Conservation (phyloP, 2,797 vertebrate species). For the Australoheros facetus region DNA sequence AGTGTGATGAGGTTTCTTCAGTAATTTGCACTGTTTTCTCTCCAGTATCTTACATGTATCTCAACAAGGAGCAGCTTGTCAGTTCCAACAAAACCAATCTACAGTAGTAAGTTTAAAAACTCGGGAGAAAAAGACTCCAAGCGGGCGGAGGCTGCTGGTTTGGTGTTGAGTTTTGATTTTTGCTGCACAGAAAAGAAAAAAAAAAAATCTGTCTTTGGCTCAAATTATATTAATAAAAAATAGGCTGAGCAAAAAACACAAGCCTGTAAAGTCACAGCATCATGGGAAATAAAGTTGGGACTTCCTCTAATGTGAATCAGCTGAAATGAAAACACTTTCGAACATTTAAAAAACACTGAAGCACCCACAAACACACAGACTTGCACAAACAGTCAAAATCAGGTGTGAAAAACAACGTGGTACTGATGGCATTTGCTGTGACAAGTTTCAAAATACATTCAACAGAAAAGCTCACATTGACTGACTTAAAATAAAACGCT, state of each 20-base stretch:
- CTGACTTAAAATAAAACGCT: slow-evolving; percentile 49
- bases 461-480: slow-evolving; percentile 70
- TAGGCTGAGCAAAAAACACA: slow-evolving; percentile 30
- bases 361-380: slow-evolving; percentile 1
- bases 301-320: slow-evolving; percentile 25
- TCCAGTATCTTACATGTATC: slow-evolving; percentile 63
- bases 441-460: slow-evolving; percentile 72
- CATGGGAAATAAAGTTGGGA: slow-evolving; percentile 39
- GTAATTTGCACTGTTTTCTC: slow-evolving; percentile 69
- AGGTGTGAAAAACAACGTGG: slow-evolving; percentile 46
- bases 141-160: slow-evolving; percentile 59
- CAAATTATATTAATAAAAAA: slow-evolving; percentile 54
- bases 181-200: slow-evolving; percentile 33
- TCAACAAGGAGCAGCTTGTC: slow-evolving; percentile 70
- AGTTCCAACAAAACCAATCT: slow-evolving; percentile 51
- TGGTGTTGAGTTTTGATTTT: slow-evolving; percentile 49
- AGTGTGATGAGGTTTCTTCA: slow-evolving; percentile 36
- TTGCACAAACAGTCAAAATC: slow-evolving; percentile 48
- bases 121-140: slow-evolving; percentile 14
- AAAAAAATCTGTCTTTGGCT: slow-evolving; percentile 69
- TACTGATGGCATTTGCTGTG: slow-evolving; percentile 60
- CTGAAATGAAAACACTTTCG: slow-evolving; percentile 49
- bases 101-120: slow-evolving; percentile 75
- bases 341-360: slow-evolving; percentile 8
- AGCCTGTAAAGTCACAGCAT: slow-evolving; percentile 38